Evolutionary conservation across 2,888 invertebrate genomes (phyloP), one percentile per base, ranked within the genome.

Genomic region (Amphipyra tragopoginis): DNA sequence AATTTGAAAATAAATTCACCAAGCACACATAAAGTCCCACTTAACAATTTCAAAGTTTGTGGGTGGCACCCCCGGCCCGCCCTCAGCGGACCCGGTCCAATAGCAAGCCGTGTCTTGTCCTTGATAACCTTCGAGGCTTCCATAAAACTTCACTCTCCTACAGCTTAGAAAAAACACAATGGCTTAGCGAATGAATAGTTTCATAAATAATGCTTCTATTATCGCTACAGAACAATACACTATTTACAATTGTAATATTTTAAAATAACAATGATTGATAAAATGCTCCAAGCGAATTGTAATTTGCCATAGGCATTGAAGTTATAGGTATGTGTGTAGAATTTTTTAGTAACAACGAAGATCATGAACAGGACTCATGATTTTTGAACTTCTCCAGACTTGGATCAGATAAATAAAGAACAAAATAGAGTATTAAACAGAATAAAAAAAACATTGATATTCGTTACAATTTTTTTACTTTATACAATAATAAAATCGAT

Each of bases 11-110:
- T 9, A 72, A 9, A 39, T 43, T 10, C 10, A 33, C 6, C 13
- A 45, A 40, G n/a, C 6, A 33, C 51, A 61, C 34, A 10, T 42
- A 52, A 33, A 47, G 36, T 21, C 38, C 61, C 54, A 61, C 39
- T 40, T 36, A 55, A 74, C 53, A 53, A n/a, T 8, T 36, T 40
- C 5, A 14, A 50, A 52, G 36, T 58, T 54, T 43, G 78, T 77
- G 78, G 80, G 83, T 72, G 72, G 77, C 72, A 72, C 81, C 77
- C 72, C 63, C 39, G 86, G 72, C 75, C 87, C 92, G 88, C 92
- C 90, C 85, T 75, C 79, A 7, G 29, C 49, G 57, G 21, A 3
- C 40, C 13, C 45, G 80, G 72, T 47, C 90, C 91, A 92, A 91
- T 90, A 67, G 83, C 79, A 68, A 54, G 65, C 64, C 75, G 66